Percentiles rank a stretch among this genome's conserved stretches.
Evolutionary conservation across 2,888 invertebrate species (phyloP).

Genomic region (Isotomurus palustris): DNA sequence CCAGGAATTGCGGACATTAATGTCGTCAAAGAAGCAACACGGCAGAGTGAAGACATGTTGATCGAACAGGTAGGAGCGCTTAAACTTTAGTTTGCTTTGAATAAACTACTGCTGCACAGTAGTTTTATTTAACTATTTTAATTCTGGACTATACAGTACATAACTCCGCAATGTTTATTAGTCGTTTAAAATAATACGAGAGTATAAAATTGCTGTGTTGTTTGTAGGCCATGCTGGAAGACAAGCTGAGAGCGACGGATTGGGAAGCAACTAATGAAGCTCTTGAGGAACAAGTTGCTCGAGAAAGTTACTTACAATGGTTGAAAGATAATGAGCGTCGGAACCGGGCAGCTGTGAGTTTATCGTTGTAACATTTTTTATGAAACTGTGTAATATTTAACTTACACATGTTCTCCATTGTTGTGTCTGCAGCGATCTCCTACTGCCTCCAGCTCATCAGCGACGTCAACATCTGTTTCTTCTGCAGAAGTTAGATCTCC

Average conservation of each 20-base stretch:
- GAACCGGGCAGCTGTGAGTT: conserved; percentile 51
- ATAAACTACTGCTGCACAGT: too few species aligned
- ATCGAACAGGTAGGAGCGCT: conserved; percentile 68
- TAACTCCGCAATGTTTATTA: too few species aligned
- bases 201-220: too few species aligned
- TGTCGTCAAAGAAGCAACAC: conserved; percentile 67
- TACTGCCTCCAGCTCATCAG: conserved; percentile 43
- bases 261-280: conserved; percentile 89
- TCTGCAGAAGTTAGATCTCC: conserved; percentile 42
- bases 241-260: conserved; percentile 81
- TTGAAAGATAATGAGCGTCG: conserved; percentile 62
- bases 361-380: background rate
- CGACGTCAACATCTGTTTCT: conserved; percentile 41
- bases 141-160: too few species aligned
- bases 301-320: conserved; percentile 80
- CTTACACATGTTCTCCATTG: too few species aligned
- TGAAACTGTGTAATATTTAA: too few species aligned
- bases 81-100: too few species aligned
- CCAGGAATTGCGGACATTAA: conserved; percentile 68
- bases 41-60: conserved; percentile 71
- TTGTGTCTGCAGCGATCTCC: conserved; percentile 35
- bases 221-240: conserved; percentile 75
- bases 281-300: conserved; percentile 80
- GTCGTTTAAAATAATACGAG: too few species aligned
- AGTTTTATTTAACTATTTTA: too few species aligned